Conservation (phyloP, 2,888 invertebrate genomes). For the Amphimallon solstitiale region DNA sequence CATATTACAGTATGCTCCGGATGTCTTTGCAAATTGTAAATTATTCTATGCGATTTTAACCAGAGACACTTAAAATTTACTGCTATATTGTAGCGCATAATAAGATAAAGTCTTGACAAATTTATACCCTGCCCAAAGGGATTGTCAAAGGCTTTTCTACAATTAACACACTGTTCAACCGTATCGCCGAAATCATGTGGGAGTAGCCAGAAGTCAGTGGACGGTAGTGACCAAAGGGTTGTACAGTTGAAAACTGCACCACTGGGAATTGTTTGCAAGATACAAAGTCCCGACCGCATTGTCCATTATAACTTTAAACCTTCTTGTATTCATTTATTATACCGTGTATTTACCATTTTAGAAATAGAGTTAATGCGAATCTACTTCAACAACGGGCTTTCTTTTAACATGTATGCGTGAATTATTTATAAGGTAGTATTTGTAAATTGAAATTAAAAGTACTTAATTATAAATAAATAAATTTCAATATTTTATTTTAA, state of each 20-base stretch:
- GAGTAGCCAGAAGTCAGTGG: slow-evolving; percentile 56
- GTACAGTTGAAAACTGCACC: slow-evolving; percentile 42
- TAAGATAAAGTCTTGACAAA: slow-evolving; percentile 53
- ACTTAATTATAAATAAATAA: too few species aligned
- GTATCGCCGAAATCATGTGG: slow-evolving; percentile 57
- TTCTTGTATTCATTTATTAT: not conserved
- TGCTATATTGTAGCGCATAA: not conserved
- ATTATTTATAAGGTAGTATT: too few species aligned
- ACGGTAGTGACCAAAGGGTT: slow-evolving; percentile 53
- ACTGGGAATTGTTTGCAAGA: slow-evolving; percentile 37
- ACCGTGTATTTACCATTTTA: too few species aligned
- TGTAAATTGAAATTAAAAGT: too few species aligned
- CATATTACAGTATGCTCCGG: not conserved
- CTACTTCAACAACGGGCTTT: too few species aligned
- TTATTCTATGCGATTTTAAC: not conserved
- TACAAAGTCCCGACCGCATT: not conserved
- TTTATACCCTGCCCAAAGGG: slow-evolving; percentile 48
- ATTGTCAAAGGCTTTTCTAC: slow-evolving; percentile 51
- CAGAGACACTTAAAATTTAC: slow-evolving; percentile 3
- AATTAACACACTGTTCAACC: slow-evolving; percentile 57
- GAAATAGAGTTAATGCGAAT: too few species aligned
- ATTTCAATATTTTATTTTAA: too few species aligned
- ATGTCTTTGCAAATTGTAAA: not conserved
- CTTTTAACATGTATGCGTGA: too few species aligned
- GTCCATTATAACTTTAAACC: not conserved